Conservation (phyloP, 2,888 invertebrate genomes). For the Fragum fragum region DNA sequence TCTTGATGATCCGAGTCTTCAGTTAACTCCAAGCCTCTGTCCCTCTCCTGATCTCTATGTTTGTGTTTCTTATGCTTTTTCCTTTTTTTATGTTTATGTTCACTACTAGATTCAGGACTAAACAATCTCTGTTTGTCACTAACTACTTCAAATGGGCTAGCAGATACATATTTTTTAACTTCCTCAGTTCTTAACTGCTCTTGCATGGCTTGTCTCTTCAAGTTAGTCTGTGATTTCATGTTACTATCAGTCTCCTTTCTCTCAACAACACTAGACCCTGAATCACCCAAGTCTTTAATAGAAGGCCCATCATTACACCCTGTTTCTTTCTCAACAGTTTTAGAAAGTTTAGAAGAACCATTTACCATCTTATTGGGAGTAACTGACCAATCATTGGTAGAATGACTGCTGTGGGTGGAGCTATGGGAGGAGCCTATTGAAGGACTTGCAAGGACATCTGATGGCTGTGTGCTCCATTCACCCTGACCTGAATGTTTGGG, state of each 20-base stretch:
- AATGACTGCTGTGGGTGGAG: constrained; percentile 82
- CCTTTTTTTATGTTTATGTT: constrained; percentile 69
- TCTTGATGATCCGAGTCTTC: constrained; percentile 23
- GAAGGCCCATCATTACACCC: not conserved
- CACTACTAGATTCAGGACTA: constrained; percentile 46
- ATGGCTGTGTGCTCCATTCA: constrained; percentile 83
- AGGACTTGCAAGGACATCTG: constrained; percentile 80
- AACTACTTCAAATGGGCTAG: constrained; percentile 44
- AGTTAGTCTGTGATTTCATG: constrained; percentile 29
- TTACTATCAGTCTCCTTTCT: constrained; percentile 22
- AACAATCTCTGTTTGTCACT: constrained; percentile 45
- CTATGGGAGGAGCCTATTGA: constrained; percentile 79
- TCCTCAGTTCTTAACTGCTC: constrained; percentile 33
- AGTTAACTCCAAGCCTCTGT: constrained; percentile 57
- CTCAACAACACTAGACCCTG: constrained; percentile 38
- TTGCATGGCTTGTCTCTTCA: constrained; percentile 42
- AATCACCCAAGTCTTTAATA: not conserved
- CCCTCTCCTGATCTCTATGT: constrained; percentile 41
- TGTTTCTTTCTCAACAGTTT: not conserved
- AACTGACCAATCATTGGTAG: constrained; percentile 86
- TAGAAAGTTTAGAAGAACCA: not conserved
- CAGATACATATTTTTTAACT: constrained; percentile 7
- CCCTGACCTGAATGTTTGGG: constrained; percentile 63
- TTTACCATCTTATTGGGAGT: constrained; percentile 33
- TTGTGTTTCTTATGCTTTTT: constrained; percentile 77